Base-by-base conservation (phyloP, 2,113 vertebrate species). In the Myxocyprinus asiaticus region DNA sequence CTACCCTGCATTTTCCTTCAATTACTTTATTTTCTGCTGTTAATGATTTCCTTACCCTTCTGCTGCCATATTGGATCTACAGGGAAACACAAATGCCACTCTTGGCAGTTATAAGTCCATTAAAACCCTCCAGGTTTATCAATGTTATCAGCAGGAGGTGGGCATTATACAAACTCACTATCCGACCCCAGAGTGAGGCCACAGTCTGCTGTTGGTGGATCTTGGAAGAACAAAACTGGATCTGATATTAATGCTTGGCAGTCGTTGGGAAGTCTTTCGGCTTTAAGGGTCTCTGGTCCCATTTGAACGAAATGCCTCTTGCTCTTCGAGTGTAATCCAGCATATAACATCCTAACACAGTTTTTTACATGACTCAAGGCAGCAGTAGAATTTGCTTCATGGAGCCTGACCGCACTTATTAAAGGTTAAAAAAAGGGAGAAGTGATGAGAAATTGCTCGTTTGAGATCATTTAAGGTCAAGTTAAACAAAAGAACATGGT, bases 211-310 rank as follows among this genome's bases (percentile, higher is more conserved):
- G n/a, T 64, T 61, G 45, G 65, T 77, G 67, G 48, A 59, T 77
- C 74, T 61, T 50, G 64, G 64, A 45, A 66, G 67, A 55, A 69
- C 47, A 79, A 80, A 72, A 63, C 81, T 51, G 75, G 61, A 62
- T 72, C 73, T 72, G 67, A 76, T 72, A 76, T 79, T 61, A 53
- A 17, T 14, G 5, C 50, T 76, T 83, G 77, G 72, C 82, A 71
- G 67, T 6, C 5, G 5, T 12, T 4, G 59, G 69, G 10, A 7
- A 63, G 53, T 73, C 68, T 73, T 58, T 47, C 64, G 67, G 81
- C 76, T 80, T 79, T 10, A 55, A 73, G 33, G 53, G 53, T 73
- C 74, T 33, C 68, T 77, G 58, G 61, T 61, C 62, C 51, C 51
- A n/a, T 65, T 68, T n/a, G 48, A 50, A 51, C 58, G 45, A 50